phyloP scores from a whole-genome alignment of 2,113 vertebrate species.

The Burhinus bistriatus region DNA sequence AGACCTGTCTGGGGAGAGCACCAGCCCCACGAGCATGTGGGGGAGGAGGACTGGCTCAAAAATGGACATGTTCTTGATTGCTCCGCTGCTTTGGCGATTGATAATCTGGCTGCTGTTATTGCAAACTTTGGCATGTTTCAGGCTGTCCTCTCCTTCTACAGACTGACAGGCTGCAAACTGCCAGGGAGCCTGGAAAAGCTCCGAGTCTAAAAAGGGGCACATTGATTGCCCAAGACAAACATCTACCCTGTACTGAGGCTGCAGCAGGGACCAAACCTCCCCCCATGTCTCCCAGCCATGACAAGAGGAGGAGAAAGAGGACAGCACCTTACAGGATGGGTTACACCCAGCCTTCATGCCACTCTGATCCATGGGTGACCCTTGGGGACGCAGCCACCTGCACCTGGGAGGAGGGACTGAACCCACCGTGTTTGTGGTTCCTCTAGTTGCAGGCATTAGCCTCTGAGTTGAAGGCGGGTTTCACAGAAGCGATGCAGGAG shows the following conservation, averaged over 20 bases:
- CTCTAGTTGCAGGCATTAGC: constrained; percentile 89
- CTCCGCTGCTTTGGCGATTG: constrained; percentile 1
- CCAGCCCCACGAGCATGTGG: background rate
- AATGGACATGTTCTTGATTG: background rate
- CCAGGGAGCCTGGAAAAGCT: background rate
- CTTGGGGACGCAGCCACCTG: background rate
- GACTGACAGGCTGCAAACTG: constrained; percentile 29
- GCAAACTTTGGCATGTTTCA: constrained; percentile 13
- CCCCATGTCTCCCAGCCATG: background rate
- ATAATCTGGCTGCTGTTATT: background rate
- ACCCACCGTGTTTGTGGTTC: background rate
- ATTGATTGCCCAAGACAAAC: background rate
- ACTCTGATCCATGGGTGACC: background rate
- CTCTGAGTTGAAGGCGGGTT: constrained; percentile 89
- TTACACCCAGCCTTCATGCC: background rate
- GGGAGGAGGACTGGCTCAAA: constrained; percentile 9
- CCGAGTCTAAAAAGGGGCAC: background rate
- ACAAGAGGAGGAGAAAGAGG: background rate
- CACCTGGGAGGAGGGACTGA: background rate
- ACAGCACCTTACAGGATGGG: background rate
- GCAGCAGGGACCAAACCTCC: background rate
- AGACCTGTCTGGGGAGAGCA: background rate
- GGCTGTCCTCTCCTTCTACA: constrained; percentile 11
- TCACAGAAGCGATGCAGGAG: constrained; percentile 86
- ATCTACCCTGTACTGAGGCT: background rate